These are phyloP conservation scores for Harpegnathos saltator DNA, from an alignment of 1,140 invertebrate genomes.

Conservation along the genomic window DNA sequence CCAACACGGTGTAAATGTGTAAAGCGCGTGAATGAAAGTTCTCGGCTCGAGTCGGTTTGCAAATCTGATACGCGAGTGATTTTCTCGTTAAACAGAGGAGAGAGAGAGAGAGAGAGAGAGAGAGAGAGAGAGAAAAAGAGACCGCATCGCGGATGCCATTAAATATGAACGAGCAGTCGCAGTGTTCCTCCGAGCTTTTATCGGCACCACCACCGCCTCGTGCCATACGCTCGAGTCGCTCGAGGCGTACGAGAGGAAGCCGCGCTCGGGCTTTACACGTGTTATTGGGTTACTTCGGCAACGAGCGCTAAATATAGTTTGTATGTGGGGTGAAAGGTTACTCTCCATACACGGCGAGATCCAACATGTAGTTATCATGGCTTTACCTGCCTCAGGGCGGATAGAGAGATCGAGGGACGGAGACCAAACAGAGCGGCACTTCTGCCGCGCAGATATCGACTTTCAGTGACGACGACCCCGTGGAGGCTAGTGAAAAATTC, in stretches of 20 bases:
- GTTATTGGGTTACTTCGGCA: conserved; percentile 47
- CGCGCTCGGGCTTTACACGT: conserved; percentile 9
- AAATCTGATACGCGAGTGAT: too few relatives aligned
- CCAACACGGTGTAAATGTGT: too few relatives aligned
- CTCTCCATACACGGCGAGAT: conserved; percentile 13
- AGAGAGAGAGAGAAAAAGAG: too few relatives aligned
- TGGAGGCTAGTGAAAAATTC: conserved; percentile 78
- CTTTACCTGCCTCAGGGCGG: conserved; percentile 39
- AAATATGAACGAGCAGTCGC: conserved; percentile 20
- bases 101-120: too few relatives aligned
- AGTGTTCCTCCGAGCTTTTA: not conserved
- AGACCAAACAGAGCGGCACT: conserved; percentile 73
- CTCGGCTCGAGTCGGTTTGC: not conserved
- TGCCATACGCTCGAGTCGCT: not conserved
- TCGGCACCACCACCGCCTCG: not conserved
- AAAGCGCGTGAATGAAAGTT: too few relatives aligned
- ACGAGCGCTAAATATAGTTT: conserved; percentile 30
- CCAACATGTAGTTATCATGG: conserved; percentile 36
- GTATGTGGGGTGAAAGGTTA: conserved; percentile 31
- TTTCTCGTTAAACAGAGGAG: conserved; percentile 1
- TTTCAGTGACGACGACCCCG: conserved; percentile 77
- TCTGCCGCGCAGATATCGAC: conserved; percentile 73
- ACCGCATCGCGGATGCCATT: not conserved
- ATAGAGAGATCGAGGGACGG: conserved; percentile 57
- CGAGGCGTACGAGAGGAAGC: not conserved